Base-by-base conservation (phyloP, 1,140 invertebrate genomes). In the Caenorhabditis inopinata region DNA sequence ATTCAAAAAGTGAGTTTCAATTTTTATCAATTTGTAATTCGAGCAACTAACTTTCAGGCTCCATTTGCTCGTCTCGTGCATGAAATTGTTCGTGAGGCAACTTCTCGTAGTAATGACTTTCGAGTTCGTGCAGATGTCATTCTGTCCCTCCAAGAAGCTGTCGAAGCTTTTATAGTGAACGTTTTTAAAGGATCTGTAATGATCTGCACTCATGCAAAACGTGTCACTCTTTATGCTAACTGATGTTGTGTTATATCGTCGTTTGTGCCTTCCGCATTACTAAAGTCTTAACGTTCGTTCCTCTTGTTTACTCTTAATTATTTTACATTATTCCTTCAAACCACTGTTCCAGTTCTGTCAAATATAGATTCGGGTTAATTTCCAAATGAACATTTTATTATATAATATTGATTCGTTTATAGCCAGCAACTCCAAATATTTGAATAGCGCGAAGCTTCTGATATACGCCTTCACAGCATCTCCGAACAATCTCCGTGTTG, bases 381-480 rank as follows among this genome's bases (percentile, higher is more conserved):
- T 16, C n/a, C n/a, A 11, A 68, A 68, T 38, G 32, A 38, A 38
- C 32, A 21, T 68, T 32, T 68, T 29, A 5, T 16, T 68, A 32
- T 58, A 2, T 32, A 16, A 32, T 68, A 29, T 38, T 68, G 3
- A 38, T n/a, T 68, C 38, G n/a, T 68, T 42, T n/a, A n/a, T n/a
- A 29, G 38, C 32, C 32, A 9, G 58, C 32, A 9, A 7, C 38
- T 68, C 58, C 58, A 7, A 38, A 38, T 9, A 68, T 68, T 21
- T 68, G 58, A 68, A 68, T 68, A 7, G 58, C 58, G 4, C 58
- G 58, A 68, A 68, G 58, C 32, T 68, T 68, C 27, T 68, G 58
- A 21, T 68, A 68, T 7, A 68, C 58, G 6, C 58, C 58, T 68
- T 68, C 58, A n/a, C 58, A 68, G 25, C 58, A 68, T 68, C 58